Conservation (phyloP, 1,140 invertebrate species). For the Chymomyza costata region DNA sequence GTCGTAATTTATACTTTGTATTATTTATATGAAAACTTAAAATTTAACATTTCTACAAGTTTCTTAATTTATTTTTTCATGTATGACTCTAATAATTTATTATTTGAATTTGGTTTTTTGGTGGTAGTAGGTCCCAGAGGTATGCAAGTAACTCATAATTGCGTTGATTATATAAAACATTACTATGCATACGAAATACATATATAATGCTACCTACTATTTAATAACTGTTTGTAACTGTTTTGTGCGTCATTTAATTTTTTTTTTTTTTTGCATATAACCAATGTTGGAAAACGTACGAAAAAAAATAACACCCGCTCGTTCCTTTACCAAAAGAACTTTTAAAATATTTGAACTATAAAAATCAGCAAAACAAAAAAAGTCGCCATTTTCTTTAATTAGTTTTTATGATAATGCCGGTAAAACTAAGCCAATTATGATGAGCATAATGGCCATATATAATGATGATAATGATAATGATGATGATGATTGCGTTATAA, state of each 20-base stretch:
- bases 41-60: too few species aligned
- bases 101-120: conserved; percentile 17
- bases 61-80: too few species aligned
- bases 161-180: conserved; percentile 52
- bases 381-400: conserved; percentile 49
- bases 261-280: conserved; percentile 45
- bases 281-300: conserved; percentile 35
- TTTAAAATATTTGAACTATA: too few species aligned
- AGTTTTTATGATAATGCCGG: conserved; percentile 7
- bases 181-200: conserved; percentile 50
- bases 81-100: too few species aligned
- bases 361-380: too few species aligned
- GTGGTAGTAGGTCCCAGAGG: conserved; percentile 39
- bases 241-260: conserved; percentile 5
- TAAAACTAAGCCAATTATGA: conserved; percentile 54
- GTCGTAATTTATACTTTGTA: too few species aligned
- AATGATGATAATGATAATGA: conserved; percentile 35
- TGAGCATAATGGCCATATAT: conserved; percentile 36
- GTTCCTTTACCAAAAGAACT: conserved; percentile 26
- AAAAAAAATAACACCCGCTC: conserved; percentile 35
- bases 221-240: conserved; percentile 54
- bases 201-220: conserved; percentile 39
- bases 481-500: conserved; percentile 53
- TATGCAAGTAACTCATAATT: conserved; percentile 19
- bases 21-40: too few species aligned